Conservation (phyloP, 2,888 invertebrate genomes). For the Meloe dianella region DNA sequence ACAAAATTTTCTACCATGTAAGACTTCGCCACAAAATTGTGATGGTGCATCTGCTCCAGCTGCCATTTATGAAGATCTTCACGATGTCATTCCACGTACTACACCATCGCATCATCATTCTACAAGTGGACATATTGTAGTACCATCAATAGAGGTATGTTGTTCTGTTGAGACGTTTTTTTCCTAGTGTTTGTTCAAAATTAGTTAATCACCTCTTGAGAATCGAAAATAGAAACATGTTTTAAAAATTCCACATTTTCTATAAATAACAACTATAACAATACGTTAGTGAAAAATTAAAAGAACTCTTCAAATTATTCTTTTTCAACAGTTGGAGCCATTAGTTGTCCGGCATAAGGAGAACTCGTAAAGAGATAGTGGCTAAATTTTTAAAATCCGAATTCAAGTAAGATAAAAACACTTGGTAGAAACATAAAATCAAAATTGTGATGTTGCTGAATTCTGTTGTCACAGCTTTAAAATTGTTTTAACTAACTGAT, state of each 20-base stretch:
- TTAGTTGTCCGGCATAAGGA: slow-evolving; percentile 9
- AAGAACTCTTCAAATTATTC: slow-evolving; percentile 7
- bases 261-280: slow-evolving; percentile 8
- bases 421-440: neutral
- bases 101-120: slow-evolving; percentile 57
- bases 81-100: slow-evolving; percentile 66
- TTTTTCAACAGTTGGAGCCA: slow-evolving; percentile 10
- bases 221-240: slow-evolving; percentile 6
- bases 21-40: slow-evolving; percentile 70
- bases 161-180: neutral
- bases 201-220: slow-evolving; percentile 9
- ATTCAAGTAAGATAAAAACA: slow-evolving; percentile 9
- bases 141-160: slow-evolving; percentile 61
- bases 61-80: slow-evolving; percentile 81
- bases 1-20: slow-evolving; percentile 83
- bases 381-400: neutral
- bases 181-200: neutral
- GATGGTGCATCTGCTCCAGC: slow-evolving; percentile 63
- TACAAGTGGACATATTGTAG: slow-evolving; percentile 56
- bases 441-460: slow-evolving; percentile 5
- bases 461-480: slow-evolving; percentile 4
- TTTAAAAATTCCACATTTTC: neutral
- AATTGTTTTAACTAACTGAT: neutral
- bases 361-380: neutral
- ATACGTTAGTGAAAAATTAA: neutral